Conservation (phyloP, 92 coral and sea anemone genomes). For the Pocillopora grandis region DNA sequence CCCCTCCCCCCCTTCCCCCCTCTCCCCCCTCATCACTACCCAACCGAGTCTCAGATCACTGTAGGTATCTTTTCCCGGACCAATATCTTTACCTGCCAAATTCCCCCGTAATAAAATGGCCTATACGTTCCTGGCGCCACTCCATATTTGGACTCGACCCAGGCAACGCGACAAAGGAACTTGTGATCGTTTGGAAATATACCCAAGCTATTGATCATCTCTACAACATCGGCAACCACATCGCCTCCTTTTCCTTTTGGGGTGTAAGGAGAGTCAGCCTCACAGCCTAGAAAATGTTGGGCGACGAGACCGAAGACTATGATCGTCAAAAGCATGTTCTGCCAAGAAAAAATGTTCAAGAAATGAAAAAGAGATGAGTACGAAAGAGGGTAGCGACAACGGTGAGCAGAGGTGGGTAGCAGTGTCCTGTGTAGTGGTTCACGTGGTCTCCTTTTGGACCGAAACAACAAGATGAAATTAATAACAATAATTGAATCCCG, state of each 20-base stretch:
- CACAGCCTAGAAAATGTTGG: not conserved
- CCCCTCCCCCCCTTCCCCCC: no score
- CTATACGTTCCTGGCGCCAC: slow-evolving; percentile 59
- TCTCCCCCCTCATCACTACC: no score
- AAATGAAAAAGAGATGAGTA: no score
- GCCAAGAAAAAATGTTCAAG: no score
- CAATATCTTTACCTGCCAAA: slow-evolving; percentile 31
- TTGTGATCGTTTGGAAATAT: slow-evolving; percentile 70
- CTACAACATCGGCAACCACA: slow-evolving; percentile 52
- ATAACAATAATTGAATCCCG: no score
- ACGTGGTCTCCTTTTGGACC: no score
- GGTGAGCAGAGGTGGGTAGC: no score
- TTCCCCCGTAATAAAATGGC: slow-evolving; percentile 64
- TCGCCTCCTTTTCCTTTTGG: slow-evolving; percentile 47
- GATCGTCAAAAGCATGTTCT: not conserved
- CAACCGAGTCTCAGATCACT: not conserved
- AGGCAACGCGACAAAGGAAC: slow-evolving; percentile 78
- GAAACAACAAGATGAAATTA: no score
- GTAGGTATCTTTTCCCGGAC: no score
- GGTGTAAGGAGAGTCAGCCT: not conserved
- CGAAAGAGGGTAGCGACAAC: no score
- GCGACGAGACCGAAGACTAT: not conserved
- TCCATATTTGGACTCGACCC: slow-evolving; percentile 87
- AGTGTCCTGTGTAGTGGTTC: no score
- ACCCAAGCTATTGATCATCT: slow-evolving; percentile 32